Conservation (phyloP, 2,113 vertebrate species). For the Labrus mixtus region DNA sequence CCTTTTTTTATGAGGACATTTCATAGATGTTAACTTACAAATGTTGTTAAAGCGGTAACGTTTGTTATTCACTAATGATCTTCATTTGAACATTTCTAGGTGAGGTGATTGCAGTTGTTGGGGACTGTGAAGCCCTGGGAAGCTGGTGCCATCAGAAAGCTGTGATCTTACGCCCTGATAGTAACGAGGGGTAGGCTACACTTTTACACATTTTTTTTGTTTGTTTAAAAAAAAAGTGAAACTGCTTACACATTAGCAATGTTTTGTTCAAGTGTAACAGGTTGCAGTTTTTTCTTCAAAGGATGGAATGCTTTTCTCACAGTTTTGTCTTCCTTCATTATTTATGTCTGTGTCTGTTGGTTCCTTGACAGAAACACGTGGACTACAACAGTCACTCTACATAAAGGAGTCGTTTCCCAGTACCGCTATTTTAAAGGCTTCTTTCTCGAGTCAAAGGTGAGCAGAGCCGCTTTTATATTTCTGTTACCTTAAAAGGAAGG, state of each 20-base stretch:
- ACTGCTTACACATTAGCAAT: background rate
- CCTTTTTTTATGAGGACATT: too few species aligned
- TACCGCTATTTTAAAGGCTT: conserved; percentile 96
- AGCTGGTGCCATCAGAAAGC: conserved; percentile 90
- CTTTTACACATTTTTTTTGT: too few species aligned
- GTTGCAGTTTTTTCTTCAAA: background rate
- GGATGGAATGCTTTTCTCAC: background rate
- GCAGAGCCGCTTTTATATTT: conserved; percentile 60
- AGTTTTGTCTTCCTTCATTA: background rate
- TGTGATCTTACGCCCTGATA: conserved; percentile 81
- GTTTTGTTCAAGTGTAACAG: background rate
- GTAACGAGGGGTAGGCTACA: conserved; percentile 80
- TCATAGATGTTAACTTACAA: background rate
- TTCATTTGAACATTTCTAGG: conserved; percentile 76
- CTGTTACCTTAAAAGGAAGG: background rate
- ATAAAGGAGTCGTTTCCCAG: conserved; percentile 80
- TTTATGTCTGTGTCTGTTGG: background rate
- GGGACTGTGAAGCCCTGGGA: conserved; percentile 90
- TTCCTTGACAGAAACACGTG: conserved; percentile 82
- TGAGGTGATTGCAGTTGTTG: conserved; percentile 93
- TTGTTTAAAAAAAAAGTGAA: too few species aligned
- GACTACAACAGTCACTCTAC: conserved; percentile 85
- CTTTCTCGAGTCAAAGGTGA: conserved; percentile 92
- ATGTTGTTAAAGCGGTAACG: background rate
- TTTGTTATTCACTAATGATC: background rate